Conservation (phyloP, 2,797 vertebrate genomes). For the Lagocephalus sceleratus region DNA sequence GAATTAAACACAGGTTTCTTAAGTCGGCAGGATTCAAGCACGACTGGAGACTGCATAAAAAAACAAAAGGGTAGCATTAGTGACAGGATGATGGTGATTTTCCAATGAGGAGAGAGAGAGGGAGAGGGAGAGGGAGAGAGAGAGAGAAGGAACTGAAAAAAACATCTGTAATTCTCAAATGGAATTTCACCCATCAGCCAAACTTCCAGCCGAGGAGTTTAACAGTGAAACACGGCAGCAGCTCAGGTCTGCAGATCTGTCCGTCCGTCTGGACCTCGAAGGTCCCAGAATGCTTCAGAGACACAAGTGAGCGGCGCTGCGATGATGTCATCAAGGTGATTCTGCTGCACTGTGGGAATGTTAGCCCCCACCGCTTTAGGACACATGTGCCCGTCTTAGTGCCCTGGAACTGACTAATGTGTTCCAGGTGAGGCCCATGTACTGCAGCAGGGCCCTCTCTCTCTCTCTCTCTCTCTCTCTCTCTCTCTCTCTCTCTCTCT, state of each 20-base stretch:
- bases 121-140: conserved; percentile 21
- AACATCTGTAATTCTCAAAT: conserved; percentile 71
- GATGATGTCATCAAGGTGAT: conserved; percentile 44
- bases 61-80: conserved; percentile 35
- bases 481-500: not conserved
- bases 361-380: conserved; percentile 57
- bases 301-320: not conserved
- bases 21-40: too few species aligned
- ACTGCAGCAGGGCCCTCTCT: too few species aligned
- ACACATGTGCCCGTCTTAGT: conserved; percentile 27
- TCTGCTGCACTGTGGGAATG: conserved; percentile 56
- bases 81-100: conserved; percentile 73
- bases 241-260: too few species aligned
- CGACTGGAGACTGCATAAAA: too few species aligned
- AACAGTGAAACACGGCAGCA: conserved; percentile 5
- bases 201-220: conserved; percentile 56
- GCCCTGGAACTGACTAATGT: conserved; percentile 39
- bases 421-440: conserved; percentile 57
- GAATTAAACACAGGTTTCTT: conserved; percentile 8
- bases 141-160: conserved; percentile 48
- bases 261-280: too few species aligned
- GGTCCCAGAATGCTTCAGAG: too few species aligned
- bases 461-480: not conserved
- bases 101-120: conserved; percentile 60
- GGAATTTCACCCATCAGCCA: conserved; percentile 78